Evolutionary conservation across 2,113 vertebrate species (phyloP).

Genomic region (Hipposideros armiger): DNA sequence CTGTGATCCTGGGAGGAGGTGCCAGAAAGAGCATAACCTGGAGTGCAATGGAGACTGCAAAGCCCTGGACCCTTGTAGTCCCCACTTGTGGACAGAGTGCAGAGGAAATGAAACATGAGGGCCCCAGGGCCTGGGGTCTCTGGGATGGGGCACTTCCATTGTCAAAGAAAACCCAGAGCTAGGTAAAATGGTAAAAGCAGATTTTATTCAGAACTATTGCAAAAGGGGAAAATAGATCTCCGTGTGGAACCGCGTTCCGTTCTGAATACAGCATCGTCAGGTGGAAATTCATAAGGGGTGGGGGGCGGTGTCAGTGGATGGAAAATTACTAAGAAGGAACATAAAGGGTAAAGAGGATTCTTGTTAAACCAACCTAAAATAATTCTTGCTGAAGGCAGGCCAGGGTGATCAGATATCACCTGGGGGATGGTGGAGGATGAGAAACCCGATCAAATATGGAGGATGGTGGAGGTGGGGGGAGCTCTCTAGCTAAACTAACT

Average conservation of each 20-base stretch:
- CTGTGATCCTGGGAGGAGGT: not conserved
- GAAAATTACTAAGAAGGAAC: not conserved
- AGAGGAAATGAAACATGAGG: not conserved
- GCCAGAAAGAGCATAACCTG: not conserved
- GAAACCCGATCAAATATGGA: not conserved
- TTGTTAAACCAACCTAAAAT: not conserved
- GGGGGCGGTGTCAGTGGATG: not conserved
- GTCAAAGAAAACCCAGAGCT: not conserved
- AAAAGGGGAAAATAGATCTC: not conserved
- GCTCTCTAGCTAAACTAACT: not conserved
- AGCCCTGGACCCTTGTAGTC: not conserved
- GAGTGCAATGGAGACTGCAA: not conserved
- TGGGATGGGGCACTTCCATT: not conserved
- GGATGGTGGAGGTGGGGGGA: too few relatives aligned
- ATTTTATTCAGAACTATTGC: not conserved
- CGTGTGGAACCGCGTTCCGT: not conserved
- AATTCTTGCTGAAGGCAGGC: slow-evolving; percentile 1
- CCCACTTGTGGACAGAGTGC: not conserved
- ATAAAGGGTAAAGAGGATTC: not conserved
- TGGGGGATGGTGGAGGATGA: not conserved
- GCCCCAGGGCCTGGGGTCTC: not conserved
- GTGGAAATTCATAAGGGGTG: not conserved
- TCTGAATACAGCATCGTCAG: not conserved
- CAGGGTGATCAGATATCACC: not conserved
- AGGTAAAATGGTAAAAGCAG: not conserved